These are phyloP conservation scores for Gambusia holbrooki DNA, from an alignment of 2,113 vertebrate species.

Conservation along the genomic window DNA sequence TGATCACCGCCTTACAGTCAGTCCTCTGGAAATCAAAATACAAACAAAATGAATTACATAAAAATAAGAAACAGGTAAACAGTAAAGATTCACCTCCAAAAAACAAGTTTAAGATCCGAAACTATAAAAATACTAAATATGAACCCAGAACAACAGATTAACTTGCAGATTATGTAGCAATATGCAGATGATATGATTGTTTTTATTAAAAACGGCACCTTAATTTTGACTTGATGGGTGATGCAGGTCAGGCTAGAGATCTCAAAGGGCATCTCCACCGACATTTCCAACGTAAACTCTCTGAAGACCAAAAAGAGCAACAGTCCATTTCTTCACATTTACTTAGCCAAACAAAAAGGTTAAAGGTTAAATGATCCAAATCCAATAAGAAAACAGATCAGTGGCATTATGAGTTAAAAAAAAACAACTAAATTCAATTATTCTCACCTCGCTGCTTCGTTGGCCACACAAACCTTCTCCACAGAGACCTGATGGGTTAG, in stretches of 20 bases:
- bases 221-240: slow-evolving; percentile 82
- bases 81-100: not conserved
- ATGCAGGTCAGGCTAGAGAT: slow-evolving; percentile 76
- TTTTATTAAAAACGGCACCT: slow-evolving; percentile 68
- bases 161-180: not conserved
- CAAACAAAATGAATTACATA: not conserved
- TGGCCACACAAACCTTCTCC: slow-evolving; percentile 81
- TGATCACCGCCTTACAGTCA: slow-evolving; percentile 85
- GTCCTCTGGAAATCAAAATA: slow-evolving; percentile 74
- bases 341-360: not conserved
- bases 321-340: not conserved
- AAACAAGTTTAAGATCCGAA: not conserved
- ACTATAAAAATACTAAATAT: not conserved
- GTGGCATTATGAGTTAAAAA: not conserved
- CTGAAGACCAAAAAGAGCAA: slow-evolving; percentile 37
- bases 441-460: slow-evolving; percentile 79
- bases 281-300: slow-evolving; percentile 83
- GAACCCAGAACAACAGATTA: not conserved
- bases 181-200: not conserved
- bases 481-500: slow-evolving; percentile 72
- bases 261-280: slow-evolving; percentile 83
- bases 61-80: not conserved
- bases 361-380: too few relatives aligned
- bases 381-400: too few relatives aligned
- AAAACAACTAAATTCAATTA: not conserved